Conservation (phyloP, 2,113 vertebrate genomes). For the Nibea albiflora region DNA sequence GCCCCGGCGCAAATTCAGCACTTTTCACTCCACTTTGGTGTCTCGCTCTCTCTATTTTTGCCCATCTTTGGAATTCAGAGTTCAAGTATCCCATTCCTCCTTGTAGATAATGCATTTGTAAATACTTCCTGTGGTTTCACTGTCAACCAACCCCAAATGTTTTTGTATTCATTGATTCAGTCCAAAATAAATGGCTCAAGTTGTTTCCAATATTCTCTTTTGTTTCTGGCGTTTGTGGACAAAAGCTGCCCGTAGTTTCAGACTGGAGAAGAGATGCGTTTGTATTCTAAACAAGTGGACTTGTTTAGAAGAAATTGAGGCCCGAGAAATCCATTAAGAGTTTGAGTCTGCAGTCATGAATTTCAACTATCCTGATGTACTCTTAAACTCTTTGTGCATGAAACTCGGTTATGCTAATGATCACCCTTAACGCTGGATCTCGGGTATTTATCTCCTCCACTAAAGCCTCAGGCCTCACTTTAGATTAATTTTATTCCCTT, state of each 20-base stretch:
- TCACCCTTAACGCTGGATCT: not conserved
- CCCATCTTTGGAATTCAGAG: conserved; percentile 28
- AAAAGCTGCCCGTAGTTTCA: not conserved
- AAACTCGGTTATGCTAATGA: not conserved
- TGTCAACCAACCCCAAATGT: conserved; percentile 41
- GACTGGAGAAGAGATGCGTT: not conserved
- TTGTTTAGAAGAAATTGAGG: no score
- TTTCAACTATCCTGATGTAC: not conserved
- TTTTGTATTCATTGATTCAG: conserved; percentile 75
- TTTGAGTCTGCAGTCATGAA: no score
- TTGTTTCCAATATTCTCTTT: conserved; percentile 30
- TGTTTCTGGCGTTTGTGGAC: not conserved
- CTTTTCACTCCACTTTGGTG: conserved; percentile 24
- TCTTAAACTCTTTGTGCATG: not conserved
- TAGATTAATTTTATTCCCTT: not conserved
- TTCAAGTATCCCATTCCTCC: conserved; percentile 40
- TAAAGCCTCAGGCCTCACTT: not conserved
- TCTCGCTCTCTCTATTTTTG: conserved; percentile 32
- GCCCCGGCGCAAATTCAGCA: conserved; percentile 33
- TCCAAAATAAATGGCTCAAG: conserved; percentile 66
- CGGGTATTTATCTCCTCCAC: not conserved
- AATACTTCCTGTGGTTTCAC: conserved; percentile 73
- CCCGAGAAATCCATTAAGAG: no score
- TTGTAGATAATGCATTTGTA: conserved; percentile 83
- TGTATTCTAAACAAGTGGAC: no score